Conservation (phyloP, 1,140 invertebrate species). For the Dinoponera quadriceps region DNA sequence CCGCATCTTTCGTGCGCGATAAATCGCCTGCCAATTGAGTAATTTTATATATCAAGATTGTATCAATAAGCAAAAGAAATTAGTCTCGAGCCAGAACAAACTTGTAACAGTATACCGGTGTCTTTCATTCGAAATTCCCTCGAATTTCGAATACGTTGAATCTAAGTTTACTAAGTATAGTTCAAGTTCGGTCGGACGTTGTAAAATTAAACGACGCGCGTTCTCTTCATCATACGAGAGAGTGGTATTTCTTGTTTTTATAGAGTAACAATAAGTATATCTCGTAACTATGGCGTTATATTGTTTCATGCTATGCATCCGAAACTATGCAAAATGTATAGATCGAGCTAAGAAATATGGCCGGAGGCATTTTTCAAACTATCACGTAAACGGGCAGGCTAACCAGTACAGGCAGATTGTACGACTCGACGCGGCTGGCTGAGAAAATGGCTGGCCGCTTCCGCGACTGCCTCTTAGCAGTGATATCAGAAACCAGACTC, state of each 20-base stretch:
- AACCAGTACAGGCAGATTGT: too few relatives aligned
- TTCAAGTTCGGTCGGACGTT: not conserved
- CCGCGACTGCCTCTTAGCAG: too few relatives aligned
- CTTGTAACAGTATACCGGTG: constrained; percentile 29
- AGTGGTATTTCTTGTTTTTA: not conserved
- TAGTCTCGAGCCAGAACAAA: not conserved
- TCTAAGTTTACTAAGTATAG: constrained; percentile 9
- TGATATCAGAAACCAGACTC: too few relatives aligned
- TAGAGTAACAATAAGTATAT: constrained; percentile 57
- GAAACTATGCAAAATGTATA: too few relatives aligned
- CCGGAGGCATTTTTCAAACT: too few relatives aligned
- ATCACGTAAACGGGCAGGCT: too few relatives aligned
- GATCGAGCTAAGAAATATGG: too few relatives aligned
- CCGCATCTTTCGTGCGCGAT: too few relatives aligned
- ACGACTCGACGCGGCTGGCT: too few relatives aligned
- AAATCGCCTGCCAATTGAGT: not conserved
- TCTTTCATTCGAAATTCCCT: not conserved
- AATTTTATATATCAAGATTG: constrained; percentile 20
- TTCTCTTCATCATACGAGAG: too few relatives aligned
- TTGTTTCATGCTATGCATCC: too few relatives aligned
- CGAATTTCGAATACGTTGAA: constrained; percentile 16
- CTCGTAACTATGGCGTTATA: constrained; percentile 3
- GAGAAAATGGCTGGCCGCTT: too few relatives aligned
- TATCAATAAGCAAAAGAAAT: constrained; percentile 12
- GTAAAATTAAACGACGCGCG: not conserved